These are phyloP conservation scores for Acleris cristana DNA, from an alignment of 2,888 invertebrate genomes.

Conservation along the genomic window DNA sequence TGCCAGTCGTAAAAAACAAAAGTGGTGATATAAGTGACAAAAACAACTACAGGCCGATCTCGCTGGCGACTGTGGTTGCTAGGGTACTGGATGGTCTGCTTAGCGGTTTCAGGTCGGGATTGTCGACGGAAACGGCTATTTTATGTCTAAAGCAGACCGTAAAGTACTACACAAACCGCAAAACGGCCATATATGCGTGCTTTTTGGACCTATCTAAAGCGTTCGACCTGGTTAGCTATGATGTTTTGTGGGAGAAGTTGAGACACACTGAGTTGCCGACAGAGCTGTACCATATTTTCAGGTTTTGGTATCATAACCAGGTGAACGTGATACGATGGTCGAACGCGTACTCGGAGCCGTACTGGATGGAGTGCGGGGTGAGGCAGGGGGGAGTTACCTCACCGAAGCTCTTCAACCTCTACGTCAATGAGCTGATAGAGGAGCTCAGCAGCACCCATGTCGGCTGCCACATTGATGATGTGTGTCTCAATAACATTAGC, in stretches of 20 bases:
- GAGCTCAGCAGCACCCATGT: too few species aligned
- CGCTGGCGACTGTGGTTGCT: slow-evolving; percentile 20
- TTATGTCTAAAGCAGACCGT: background rate
- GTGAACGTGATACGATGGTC: too few species aligned
- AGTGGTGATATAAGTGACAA: background rate
- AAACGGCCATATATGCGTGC: background rate
- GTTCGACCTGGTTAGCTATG: background rate
- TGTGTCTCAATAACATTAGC: background rate
- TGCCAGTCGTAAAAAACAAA: slow-evolving; percentile 36
- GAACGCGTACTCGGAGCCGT: background rate
- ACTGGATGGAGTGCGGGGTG: background rate
- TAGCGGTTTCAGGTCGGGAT: slow-evolving; percentile 1
- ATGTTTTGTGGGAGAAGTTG: too few species aligned
- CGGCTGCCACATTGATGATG: too few species aligned
- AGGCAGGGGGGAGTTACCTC: too few species aligned
- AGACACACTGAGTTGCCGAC: too few species aligned
- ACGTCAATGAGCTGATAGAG: too few species aligned
- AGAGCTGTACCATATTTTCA: too few species aligned
- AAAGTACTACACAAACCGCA: background rate
- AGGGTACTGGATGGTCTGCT: slow-evolving; percentile 29
- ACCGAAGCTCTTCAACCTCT: too few species aligned
- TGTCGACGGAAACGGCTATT: background rate
- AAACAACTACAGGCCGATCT: slow-evolving; percentile 25
- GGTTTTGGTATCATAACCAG: too few species aligned
- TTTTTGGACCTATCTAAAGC: background rate